Conservation (phyloP, 2,888 invertebrate genomes). For the Drosophila anceps region DNA sequence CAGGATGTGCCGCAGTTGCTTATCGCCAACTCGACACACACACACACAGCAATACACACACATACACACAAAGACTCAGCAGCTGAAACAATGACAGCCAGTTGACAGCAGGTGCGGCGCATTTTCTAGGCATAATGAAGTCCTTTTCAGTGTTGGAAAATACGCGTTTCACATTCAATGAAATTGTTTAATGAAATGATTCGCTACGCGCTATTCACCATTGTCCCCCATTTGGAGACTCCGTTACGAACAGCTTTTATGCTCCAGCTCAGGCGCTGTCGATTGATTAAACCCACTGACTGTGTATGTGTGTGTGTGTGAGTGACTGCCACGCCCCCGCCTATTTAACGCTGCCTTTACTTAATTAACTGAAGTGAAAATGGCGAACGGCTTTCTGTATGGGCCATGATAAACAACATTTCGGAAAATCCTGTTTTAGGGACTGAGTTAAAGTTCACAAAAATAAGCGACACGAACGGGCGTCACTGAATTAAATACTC, state of each 20-base stretch:
- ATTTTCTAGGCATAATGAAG: slow-evolving; percentile 64
- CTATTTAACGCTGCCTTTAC: slow-evolving; percentile 61
- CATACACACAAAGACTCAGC: slow-evolving; percentile 36
- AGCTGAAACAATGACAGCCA: slow-evolving; percentile 74
- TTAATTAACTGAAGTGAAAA: slow-evolving; percentile 81
- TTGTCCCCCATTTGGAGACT: slow-evolving; percentile 26
- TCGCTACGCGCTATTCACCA: slow-evolving; percentile 49
- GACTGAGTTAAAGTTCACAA: not conserved
- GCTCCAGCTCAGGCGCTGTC: slow-evolving; percentile 36
- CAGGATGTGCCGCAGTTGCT: slow-evolving; percentile 70
- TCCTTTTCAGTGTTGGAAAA: slow-evolving; percentile 73
- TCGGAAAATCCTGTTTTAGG: slow-evolving; percentile 31
- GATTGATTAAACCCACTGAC: slow-evolving; percentile 66
- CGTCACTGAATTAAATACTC: slow-evolving; percentile 26
- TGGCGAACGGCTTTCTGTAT: slow-evolving; percentile 65
- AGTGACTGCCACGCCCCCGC: slow-evolving; percentile 18
- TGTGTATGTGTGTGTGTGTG: slow-evolving; percentile 3
- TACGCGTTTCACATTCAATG: slow-evolving; percentile 73
- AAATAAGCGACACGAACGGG: not conserved
- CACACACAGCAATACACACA: slow-evolving; percentile 38
- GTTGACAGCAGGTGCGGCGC: slow-evolving; percentile 59
- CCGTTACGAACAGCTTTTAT: slow-evolving; percentile 51
- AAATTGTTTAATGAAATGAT: slow-evolving; percentile 78
- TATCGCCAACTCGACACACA: slow-evolving; percentile 58
- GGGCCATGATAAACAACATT: slow-evolving; percentile 72